Conservation (phyloP, 2,797 vertebrate species). For the Sternarchorhynchus goeldii region DNA sequence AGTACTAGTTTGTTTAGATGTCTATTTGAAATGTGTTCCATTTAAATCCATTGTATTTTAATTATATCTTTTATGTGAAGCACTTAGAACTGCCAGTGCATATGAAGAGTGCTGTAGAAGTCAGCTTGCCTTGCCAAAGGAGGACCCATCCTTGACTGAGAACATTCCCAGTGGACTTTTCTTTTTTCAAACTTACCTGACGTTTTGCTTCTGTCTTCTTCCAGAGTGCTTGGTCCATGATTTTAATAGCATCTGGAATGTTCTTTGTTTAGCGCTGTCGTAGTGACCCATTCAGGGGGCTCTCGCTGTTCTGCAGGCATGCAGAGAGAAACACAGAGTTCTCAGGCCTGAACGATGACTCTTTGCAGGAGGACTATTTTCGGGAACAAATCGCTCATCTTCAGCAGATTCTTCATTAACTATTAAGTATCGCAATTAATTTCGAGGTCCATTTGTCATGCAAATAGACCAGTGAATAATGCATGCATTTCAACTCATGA, state of each 20-base stretch:
- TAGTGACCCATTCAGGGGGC: constrained; percentile 8
- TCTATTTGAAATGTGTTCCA: no score
- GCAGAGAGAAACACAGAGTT: constrained; percentile 1
- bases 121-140: no score
- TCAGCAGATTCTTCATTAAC: constrained; percentile 58
- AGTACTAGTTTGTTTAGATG: no score
- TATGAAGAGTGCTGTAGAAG: no score
- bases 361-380: constrained; percentile 46
- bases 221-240: constrained; percentile 3
- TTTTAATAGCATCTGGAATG: not conserved
- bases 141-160: not conserved
- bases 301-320: not conserved
- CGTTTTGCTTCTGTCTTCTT: not conserved
- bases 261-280: constrained; percentile 4
- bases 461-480: constrained; percentile 62
- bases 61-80: no score
- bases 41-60: no score
- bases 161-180: constrained; percentile 7
- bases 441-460: constrained; percentile 58
- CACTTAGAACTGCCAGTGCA: no score
- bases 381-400: constrained; percentile 47
- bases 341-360: constrained; percentile 38
- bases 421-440: constrained; percentile 62
- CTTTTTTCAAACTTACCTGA: not conserved
- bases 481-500: constrained; percentile 57